Base-by-base conservation (phyloP, 1,140 invertebrate genomes). In the Plectus sambesii region DNA sequence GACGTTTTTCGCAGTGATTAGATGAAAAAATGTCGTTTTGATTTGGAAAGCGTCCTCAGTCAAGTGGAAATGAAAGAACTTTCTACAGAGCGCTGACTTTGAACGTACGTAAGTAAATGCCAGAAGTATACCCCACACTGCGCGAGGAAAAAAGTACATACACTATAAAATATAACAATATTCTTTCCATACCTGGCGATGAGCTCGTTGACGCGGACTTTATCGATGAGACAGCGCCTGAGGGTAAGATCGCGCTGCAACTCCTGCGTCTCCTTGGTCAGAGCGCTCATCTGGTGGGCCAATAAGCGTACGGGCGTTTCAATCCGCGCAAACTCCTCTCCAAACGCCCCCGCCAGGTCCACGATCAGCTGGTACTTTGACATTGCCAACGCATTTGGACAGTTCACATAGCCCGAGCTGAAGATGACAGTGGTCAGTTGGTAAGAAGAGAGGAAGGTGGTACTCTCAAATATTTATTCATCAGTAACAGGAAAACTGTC, bases 171-270 rank as follows among this genome's bases (percentile, higher is more conserved):
- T 9, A 5, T 27, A n/a, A n/a, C n/a, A n/a, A n/a, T n/a, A n/a
- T 33, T 33, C 17, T 33, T 33, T 33, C 22, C 26, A 46, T 44
- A 65, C 60, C 26, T 29, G 33, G 41, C 27, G 23, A 67, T 46
- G 12, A 59, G 35, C 8, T 48, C 38, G 17, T 67, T 38, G 29
- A 67, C 44, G 19, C 49, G 41, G 17, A 60, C 55, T 20, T 39
- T 49, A 25, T 61, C 49, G 19, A 67, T 49, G 2, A 67, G 43
- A 33, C 59, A 60, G 17, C 59, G 45, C 20, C 62, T 45, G 22
- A 59, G 27, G 25, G 67, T 69, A 12, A 67, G 47, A 38, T 67
- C 64, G 22, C 64, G 23, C 45, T 67, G 64, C 9, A 59, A 29
- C 26, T 68, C 61, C 17, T 66, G 59, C 19, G 68, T 38, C 29